A percentile compares a stretch with the other conserved stretches of the same genome.
Evolutionary conservation across 2,797 vertebrate genomes (phyloP).

Genomic region (Novumbra hubbsi): DNA sequence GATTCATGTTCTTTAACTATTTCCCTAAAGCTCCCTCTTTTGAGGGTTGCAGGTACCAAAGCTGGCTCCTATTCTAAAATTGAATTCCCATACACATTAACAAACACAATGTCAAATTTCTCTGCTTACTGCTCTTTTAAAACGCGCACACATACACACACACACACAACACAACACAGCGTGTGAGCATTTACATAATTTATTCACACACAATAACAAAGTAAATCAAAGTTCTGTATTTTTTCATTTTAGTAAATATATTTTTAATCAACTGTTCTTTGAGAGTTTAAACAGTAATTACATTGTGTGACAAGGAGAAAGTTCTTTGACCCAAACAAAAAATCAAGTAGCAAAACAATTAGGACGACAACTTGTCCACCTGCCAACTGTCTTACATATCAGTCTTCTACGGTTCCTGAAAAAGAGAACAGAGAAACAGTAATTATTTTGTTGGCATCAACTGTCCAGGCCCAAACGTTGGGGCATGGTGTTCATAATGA

Average conservation of each 20-base stretch:
- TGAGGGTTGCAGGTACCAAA: constrained; percentile 72
- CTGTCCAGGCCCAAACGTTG: not conserved
- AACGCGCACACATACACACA: constrained; percentile 6
- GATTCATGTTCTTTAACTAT: constrained; percentile 45
- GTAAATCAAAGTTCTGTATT: constrained; percentile 11
- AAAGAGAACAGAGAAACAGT: constrained; percentile 36
- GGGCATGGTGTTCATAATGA: not conserved
- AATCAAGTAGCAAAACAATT: constrained; percentile 24
- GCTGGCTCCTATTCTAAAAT: constrained; percentile 76
- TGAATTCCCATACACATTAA: constrained; percentile 73
- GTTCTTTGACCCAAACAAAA: constrained; percentile 4
- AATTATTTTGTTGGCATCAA: not conserved
- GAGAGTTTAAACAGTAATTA: constrained; percentile 33
- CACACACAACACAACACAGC: not conserved
- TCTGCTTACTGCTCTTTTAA: constrained; percentile 6
- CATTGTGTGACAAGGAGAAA: constrained; percentile 20
- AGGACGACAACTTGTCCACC: constrained; percentile 22
- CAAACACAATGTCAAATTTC: constrained; percentile 52
- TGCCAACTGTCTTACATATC: constrained; percentile 20
- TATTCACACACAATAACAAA: constrained; percentile 41
- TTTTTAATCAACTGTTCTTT: constrained; percentile 19
- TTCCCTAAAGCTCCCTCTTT: constrained; percentile 6
- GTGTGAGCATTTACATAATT: not conserved
- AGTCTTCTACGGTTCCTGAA: constrained; percentile 63
- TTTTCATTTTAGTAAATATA: constrained; percentile 67